A percentile compares a stretch with the other conserved stretches of the same genome.
Conservation (phyloP, 2,113 vertebrate genomes). For the Vombatus ursinus region DNA sequence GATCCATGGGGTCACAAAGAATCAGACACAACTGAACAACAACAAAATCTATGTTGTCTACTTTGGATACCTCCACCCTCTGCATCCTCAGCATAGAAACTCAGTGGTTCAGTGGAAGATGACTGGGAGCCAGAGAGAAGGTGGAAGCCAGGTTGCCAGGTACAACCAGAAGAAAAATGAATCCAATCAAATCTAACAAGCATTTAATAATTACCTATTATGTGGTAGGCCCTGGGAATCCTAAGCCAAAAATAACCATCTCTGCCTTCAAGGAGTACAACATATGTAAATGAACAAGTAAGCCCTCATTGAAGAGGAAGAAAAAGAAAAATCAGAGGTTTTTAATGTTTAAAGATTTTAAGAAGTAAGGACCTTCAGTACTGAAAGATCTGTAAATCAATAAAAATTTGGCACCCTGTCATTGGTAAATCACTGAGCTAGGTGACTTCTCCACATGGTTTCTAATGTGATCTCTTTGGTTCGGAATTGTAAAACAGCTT, state of each 20-base stretch:
- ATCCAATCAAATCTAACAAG: not conserved
- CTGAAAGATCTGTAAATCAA: not conserved
- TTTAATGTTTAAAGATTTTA: not conserved
- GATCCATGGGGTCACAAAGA: not conserved
- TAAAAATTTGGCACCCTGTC: not conserved
- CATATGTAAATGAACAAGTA: not conserved
- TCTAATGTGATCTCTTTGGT: not conserved
- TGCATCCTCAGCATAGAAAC: not conserved
- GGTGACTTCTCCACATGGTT: not conserved
- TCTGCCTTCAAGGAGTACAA: not conserved
- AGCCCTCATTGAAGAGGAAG: not conserved
- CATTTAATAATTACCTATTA: not conserved
- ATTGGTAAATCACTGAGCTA: not conserved
- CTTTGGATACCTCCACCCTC: not conserved
- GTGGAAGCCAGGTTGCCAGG: not conserved
- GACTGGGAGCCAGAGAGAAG: not conserved
- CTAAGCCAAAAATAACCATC: not conserved
- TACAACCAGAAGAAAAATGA: not conserved
- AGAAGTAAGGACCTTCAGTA: not conserved
- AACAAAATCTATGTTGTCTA: not conserved
- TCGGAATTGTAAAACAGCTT: slow-evolving; percentile 35
- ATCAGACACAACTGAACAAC: too few species aligned
- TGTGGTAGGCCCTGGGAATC: not conserved
- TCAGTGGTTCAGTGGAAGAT: not conserved
- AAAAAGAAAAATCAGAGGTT: not conserved